Evolutionary conservation across 2,888 invertebrate genomes (phyloP), one percentile per base, ranked within the genome.

Genomic region (Arrhopalites spinosus): DNA sequence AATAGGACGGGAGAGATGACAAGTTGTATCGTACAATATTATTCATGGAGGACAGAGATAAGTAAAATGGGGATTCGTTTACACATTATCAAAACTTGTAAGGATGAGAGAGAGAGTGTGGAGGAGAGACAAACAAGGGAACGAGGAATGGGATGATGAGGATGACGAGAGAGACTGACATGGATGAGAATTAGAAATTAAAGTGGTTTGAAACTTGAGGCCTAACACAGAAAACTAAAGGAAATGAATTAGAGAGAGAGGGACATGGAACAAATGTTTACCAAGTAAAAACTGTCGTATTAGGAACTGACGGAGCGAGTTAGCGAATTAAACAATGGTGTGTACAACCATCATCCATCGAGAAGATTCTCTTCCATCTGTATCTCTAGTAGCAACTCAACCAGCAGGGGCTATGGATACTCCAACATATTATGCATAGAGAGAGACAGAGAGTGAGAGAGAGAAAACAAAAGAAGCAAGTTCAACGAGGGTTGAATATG

Each of bases 181-280:
- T 61, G 61, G 61, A 61, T 29, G 23, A 71, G 59, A 30, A 59
- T 45, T 23, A 71, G 61, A 71, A 63, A 71, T 71, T 71, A 71
- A 71, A 71, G 71, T 71, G 71, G 71, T 63, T 71, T 59, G 71
- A 71, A 71, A 71, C 45, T 71, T 59, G 71, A 71, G 71, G 45
- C 59, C n/a, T n/a, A n/a, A n/a, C n/a, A n/a, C n/a, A n/a, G n/a
- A n/a, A n/a, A 61, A 63, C 25, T 36, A 61, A 36, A 71, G 71
- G 45, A 59, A 61, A 71, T 61, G 61, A 61, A 23, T 61, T 71
- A 61, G 59, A 71, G 53, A 53, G 53, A n/a, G n/a, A 47, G n/a
- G 13, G 47, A 47, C 23, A 45, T 47, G 53, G 29, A 69, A 69
- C 69, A 43, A 45, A 71, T 71, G 71, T 71, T 71, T 59, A 36